These are phyloP conservation scores for Nyctibius grandis DNA, from an alignment of 2,797 vertebrate genomes.

Conservation along the genomic window DNA sequence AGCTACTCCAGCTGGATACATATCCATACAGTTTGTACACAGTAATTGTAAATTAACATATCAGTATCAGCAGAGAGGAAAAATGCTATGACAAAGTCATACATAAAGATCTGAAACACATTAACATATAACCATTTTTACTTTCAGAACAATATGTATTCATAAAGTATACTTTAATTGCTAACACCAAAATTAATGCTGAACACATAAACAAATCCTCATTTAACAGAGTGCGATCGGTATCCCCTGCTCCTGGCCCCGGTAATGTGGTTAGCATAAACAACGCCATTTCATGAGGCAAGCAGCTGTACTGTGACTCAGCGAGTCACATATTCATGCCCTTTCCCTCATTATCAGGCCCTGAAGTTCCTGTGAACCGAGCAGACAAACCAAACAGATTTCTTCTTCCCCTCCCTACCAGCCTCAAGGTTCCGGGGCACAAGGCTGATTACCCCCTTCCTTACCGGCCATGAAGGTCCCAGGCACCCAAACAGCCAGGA, in stretches of 20 bases:
- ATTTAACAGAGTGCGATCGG: background rate
- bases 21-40: background rate
- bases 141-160: background rate
- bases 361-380: background rate
- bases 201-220: background rate
- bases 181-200: background rate
- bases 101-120: background rate
- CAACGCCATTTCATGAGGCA: background rate
- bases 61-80: background rate
- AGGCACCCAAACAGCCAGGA: background rate
- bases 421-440: background rate
- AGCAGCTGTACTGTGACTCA: background rate
- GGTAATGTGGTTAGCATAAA: background rate
- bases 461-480: background rate
- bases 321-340: accelerated
- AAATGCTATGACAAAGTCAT: background rate
- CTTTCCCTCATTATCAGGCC: background rate
- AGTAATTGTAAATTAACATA: background rate
- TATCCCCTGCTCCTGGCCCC: background rate
- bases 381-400: background rate
- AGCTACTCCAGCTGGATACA: background rate
- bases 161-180: background rate
- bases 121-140: background rate
- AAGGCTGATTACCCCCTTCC: background rate
- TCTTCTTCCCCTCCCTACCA: background rate